These are phyloP conservation scores for Bombus consobrinus DNA, from an alignment of 1,140 invertebrate genomes.

Conservation along the genomic window DNA sequence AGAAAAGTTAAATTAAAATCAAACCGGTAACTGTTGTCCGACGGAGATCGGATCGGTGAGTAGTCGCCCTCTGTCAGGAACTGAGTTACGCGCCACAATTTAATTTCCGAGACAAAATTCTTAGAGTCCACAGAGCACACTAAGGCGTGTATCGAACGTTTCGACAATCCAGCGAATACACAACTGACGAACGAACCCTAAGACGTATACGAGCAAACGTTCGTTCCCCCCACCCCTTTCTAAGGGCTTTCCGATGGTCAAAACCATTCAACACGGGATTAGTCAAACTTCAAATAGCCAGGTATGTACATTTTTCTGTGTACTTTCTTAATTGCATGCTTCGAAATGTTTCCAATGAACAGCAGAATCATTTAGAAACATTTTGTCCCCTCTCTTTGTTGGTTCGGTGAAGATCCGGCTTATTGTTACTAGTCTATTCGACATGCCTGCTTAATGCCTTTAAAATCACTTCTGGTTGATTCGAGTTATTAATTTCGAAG, in stretches of 20 bases:
- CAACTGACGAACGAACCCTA: background rate
- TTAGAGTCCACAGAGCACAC: background rate
- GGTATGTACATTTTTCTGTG: accelerated
- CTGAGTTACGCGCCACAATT: slow-evolving; percentile 5
- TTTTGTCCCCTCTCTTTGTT: too few species aligned
- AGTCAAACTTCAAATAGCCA: accelerated
- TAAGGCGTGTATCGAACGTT: background rate
- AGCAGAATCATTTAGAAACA: too few species aligned
- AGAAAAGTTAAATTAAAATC: slow-evolving; percentile 48
- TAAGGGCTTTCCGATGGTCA: too few species aligned
- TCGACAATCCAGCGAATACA: background rate
- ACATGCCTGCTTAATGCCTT: background rate
- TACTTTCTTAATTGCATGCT: accelerated
- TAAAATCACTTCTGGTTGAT: background rate
- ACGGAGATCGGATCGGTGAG: background rate
- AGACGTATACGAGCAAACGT: background rate
- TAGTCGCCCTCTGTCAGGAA: background rate
- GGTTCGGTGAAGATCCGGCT: too few species aligned
- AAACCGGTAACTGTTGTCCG: slow-evolving; percentile 15
- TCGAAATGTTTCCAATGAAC: too few species aligned
- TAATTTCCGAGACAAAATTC: background rate
- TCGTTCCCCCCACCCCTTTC: accelerated
- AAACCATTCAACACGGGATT: background rate
- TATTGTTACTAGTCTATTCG: too few species aligned
- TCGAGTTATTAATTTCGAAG: slow-evolving; percentile 16